A percentile compares a stretch with the other conserved stretches of the same genome.
phyloP scores from a whole-genome alignment of 1,140 invertebrate genomes.

The Leucophenga varia region DNA sequence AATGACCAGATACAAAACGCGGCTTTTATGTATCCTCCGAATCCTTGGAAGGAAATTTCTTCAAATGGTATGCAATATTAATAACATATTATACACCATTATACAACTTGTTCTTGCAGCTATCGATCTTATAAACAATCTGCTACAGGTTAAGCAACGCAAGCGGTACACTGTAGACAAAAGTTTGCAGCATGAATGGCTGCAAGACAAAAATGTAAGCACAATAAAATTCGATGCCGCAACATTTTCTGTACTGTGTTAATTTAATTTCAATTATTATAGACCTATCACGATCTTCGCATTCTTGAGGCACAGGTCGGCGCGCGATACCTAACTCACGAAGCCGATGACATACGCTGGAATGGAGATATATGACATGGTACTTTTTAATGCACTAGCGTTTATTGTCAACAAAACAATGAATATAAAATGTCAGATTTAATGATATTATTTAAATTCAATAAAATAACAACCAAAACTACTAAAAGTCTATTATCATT shows the following conservation, averaged over 20 bases:
- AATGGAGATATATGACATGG: slow-evolving; percentile 59
- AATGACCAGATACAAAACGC: slow-evolving; percentile 99
- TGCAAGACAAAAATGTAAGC: slow-evolving; percentile 94
- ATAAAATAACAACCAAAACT: too few relatives aligned
- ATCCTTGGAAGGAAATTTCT: slow-evolving; percentile 98
- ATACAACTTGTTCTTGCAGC: slow-evolving; percentile 66
- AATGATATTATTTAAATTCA: too few relatives aligned
- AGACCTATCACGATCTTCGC: slow-evolving; percentile 93
- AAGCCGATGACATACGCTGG: slow-evolving; percentile 94
- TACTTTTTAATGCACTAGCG: too few relatives aligned
- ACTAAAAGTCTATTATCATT: too few relatives aligned
- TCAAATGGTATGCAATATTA: slow-evolving; percentile 71
- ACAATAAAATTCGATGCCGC: too few relatives aligned
- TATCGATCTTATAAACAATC: slow-evolving; percentile 96
- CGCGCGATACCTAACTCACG: slow-evolving; percentile 90
- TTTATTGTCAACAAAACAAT: too few relatives aligned
- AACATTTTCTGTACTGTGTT: too few relatives aligned
- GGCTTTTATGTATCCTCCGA: slow-evolving; percentile 98
- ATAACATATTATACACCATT: background rate
- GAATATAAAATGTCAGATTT: too few relatives aligned
- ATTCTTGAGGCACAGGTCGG: slow-evolving; percentile 83
- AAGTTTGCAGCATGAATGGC: slow-evolving; percentile 90
- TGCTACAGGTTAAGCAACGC: slow-evolving; percentile 97
- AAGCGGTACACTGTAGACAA: slow-evolving; percentile 97
- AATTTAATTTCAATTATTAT: too few relatives aligned